Conservation (phyloP, 2,888 invertebrate species). For the Leucoma salicis region DNA sequence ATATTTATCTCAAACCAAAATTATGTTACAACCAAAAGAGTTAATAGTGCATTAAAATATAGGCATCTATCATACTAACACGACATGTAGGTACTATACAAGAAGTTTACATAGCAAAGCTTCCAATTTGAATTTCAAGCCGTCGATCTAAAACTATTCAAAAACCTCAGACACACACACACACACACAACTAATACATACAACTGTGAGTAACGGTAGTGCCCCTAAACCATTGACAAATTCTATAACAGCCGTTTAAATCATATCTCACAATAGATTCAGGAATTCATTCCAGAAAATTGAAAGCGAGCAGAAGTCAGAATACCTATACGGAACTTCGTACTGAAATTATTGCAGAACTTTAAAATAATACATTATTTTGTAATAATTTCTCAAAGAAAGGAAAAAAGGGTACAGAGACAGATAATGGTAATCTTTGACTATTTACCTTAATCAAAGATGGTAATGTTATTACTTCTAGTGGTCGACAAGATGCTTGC, state of each 20-base stretch:
- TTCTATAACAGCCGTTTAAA: conserved; percentile 32
- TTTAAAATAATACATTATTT: conserved; percentile 16
- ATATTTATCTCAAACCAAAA: too few species aligned
- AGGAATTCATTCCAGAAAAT: conserved; percentile 40
- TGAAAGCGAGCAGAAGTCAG: conserved; percentile 26
- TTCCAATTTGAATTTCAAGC: conserved; percentile 21
- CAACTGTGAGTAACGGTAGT: conserved; percentile 20
- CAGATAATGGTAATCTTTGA: too few species aligned
- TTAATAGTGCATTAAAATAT: too few species aligned
- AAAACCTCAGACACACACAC: conserved; percentile 16
- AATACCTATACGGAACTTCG: conserved; percentile 13
- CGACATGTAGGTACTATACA: too few species aligned
- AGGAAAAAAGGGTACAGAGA: too few species aligned
- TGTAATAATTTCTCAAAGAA: too few species aligned
- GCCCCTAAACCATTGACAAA: conserved; percentile 34
- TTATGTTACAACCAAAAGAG: too few species aligned
- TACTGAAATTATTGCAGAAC: conserved; percentile 7
- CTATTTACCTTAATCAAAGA: too few species aligned
- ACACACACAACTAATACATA: conserved; percentile 7
- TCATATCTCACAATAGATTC: conserved; percentile 39
- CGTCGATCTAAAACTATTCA: conserved; percentile 23
- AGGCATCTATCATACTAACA: too few species aligned
- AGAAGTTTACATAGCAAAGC: background rate
- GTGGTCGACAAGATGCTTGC: too few species aligned
- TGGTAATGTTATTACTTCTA: too few species aligned